A percentile compares a stretch with the other conserved stretches of the same genome.
These are phyloP conservation scores for Danaus chrysippus DNA, from an alignment of 2,888 invertebrate genomes.

Conservation along the genomic window DNA sequence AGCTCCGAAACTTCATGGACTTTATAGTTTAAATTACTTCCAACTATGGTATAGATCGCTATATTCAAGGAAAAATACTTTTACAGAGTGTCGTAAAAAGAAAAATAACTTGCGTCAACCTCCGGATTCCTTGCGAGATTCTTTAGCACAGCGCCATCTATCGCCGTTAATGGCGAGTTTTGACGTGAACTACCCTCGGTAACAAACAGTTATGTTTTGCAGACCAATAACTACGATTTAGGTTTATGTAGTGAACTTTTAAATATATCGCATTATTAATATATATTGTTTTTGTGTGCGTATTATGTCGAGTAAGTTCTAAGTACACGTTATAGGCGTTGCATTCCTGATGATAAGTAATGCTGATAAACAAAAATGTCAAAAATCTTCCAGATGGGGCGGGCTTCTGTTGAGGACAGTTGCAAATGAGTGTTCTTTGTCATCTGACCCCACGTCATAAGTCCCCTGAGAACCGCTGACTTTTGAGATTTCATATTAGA, in stretches of 20 bases:
- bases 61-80: slow-evolving; percentile 49
- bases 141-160: slow-evolving; percentile 67
- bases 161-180: slow-evolving; percentile 61
- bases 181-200: slow-evolving; percentile 57
- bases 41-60: slow-evolving; percentile 12
- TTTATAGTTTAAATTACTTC: slow-evolving; percentile 31
- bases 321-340: neutral
- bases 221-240: slow-evolving; percentile 56
- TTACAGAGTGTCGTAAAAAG: slow-evolving; percentile 54
- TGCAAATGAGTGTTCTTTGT: slow-evolving; percentile 59
- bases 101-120: slow-evolving; percentile 36
- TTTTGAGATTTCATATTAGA: slow-evolving; percentile 3
- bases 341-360: slow-evolving; percentile 7
- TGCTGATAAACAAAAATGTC: slow-evolving; percentile 12
- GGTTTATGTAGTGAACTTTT: slow-evolving; percentile 41
- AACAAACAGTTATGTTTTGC: slow-evolving; percentile 58
- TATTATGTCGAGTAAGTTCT: too few species aligned
- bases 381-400: slow-evolving; percentile 30
- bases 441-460: slow-evolving; percentile 37
- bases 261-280: neutral
- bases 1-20: slow-evolving; percentile 25
- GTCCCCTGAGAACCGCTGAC: slow-evolving; percentile 17
- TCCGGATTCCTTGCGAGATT: slow-evolving; percentile 40
- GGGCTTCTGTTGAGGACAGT: slow-evolving; percentile 49
- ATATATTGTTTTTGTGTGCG: neutral